Evolutionary conservation across 37 sponge, comb jelly and placozoan genomes (phyloP), one percentile per base, ranked within the genome.

Genomic region (Amphimedon queenslandica): DNA sequence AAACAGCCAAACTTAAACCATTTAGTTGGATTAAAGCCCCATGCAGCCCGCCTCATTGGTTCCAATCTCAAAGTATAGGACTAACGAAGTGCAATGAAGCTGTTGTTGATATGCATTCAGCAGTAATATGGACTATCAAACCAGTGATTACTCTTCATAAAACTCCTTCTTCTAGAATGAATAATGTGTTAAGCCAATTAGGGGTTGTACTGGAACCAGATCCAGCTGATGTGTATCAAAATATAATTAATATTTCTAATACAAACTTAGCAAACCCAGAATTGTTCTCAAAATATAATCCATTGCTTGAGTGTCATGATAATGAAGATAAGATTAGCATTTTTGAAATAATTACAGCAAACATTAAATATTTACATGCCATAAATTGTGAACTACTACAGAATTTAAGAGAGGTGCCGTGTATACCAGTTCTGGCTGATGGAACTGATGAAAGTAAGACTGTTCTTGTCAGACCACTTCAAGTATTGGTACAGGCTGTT

Each of bases 361-460:
- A 31, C 57, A 36, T 67, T 37, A 36, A 4, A 55, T 35, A 34
- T 31, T 57, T 43, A 64, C 40, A 11, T 21, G 18, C 33, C 3
- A 2, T 29, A n/a, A 27, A 4, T 25, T 10, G 33, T 23, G 66
- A 25, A 30, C 0, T 20, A n/a, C 10, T 55, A 20, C 10, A 21
- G 3, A 11, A 27, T 23, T 40, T 77, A 1, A 3, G 31, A 31
- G 38, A 53, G 33, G 30, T 34, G 28, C 24, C 78, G 25, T 77
- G 78, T 58, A 77, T 77, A 6, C 78, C 78, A 34, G 78, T 77
- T 10, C 21, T 31, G 51, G 42, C 30, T 3, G 69, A 56, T 8
- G 39, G 58, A 20, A 55, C 63, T 13, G 27, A 33, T 77, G 35
- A 13, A 6, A 47, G 53, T 8, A 47, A 47, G 13, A 8, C 53